phyloP scores from a whole-genome alignment of 2,797 vertebrate species.

The Macropus fuliginosus region DNA sequence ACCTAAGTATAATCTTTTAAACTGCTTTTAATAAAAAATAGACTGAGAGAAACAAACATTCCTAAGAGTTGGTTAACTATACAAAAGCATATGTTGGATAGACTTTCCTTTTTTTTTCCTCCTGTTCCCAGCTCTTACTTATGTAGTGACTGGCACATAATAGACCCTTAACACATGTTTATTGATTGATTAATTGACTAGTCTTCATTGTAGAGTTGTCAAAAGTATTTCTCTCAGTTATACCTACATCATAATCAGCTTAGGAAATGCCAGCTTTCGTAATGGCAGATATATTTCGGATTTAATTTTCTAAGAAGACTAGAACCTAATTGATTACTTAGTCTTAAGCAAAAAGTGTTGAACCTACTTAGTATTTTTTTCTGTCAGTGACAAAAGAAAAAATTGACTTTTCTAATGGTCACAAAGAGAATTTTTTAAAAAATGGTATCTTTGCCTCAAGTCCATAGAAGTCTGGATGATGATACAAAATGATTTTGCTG shows the following conservation, averaged over 20 bases:
- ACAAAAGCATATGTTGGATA: neutral
- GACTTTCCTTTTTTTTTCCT: neutral
- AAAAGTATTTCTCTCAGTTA: neutral
- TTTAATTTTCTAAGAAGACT: slow-evolving; percentile 14
- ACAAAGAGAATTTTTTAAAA: neutral
- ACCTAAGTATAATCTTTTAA: neutral
- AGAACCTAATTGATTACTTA: slow-evolving; percentile 18
- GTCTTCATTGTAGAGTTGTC: neutral
- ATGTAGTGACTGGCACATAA: neutral
- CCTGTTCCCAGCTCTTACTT: neutral
- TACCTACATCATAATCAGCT: neutral
- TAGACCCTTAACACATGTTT: neutral
- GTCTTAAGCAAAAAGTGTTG: neutral
- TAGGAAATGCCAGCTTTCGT: neutral
- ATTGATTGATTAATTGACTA: neutral
- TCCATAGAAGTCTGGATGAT: neutral
- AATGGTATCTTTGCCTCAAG: neutral
- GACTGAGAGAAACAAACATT: neutral
- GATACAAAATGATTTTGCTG: neutral
- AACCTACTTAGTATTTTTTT: neutral
- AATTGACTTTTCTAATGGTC: neutral
- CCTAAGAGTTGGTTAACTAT: neutral
- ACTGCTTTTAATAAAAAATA: neutral
- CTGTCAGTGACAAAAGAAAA: neutral
- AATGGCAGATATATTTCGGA: neutral